phyloP scores from a whole-genome alignment of 1,140 invertebrate genomes.

The Orchesella cincta region DNA sequence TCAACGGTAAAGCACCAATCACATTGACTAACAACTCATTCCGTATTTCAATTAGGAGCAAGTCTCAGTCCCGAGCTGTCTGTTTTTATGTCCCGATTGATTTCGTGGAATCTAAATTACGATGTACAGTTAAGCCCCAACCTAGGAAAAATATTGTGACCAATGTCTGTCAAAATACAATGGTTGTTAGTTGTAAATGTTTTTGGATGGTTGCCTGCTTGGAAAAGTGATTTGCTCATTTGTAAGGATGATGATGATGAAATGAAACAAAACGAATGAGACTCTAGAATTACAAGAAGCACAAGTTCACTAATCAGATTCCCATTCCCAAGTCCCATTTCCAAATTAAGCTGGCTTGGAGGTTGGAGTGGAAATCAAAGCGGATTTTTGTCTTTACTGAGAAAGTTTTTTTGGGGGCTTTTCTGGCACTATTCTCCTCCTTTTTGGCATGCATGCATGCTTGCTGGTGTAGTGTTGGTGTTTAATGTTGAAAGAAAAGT shows the following conservation, averaged over 20 bases:
- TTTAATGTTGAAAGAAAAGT: neutral
- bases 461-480: neutral
- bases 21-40: no score
- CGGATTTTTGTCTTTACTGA: neutral
- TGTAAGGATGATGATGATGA: constrained; percentile 8
- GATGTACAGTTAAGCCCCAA: no score
- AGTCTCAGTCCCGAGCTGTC: no score
- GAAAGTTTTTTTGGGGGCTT: neutral
- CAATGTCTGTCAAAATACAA: no score
- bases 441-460: neutral
- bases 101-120: neutral
- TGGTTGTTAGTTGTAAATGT: neutral
- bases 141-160: no score
- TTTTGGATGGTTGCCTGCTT: neutral
- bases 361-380: constrained; percentile 6
- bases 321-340: neutral
- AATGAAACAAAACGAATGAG: neutral
- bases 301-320: constrained; percentile 15
- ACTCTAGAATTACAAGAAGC: neutral
- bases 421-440: neutral
- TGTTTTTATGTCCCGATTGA: neutral
- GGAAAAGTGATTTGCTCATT: neutral
- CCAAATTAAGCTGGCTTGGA: neutral
- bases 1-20: no score
- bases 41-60: no score